These are phyloP conservation scores for Rhodophaea formosa DNA, from an alignment of 2,888 invertebrate species.

Conservation along the genomic window DNA sequence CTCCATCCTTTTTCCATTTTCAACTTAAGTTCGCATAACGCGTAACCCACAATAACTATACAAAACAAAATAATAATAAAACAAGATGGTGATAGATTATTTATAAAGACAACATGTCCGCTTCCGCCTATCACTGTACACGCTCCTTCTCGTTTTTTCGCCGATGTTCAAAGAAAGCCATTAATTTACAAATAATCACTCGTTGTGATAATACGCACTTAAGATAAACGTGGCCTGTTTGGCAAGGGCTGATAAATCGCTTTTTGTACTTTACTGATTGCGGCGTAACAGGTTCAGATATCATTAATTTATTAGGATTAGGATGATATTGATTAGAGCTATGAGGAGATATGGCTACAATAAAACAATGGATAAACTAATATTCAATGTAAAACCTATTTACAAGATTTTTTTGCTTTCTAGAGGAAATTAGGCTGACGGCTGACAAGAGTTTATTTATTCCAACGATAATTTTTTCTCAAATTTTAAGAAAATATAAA, in stretches of 20 bases:
- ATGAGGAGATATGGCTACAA: neutral
- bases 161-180: slow-evolving; percentile 10
- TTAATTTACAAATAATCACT: slow-evolving; percentile 15
- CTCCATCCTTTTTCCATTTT: no score
- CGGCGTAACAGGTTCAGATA: neutral
- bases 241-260: slow-evolving; percentile 14
- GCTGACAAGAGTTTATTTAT: no score
- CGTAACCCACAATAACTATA: no score
- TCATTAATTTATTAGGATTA: neutral
- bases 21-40: no score
- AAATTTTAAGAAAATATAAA: no score
- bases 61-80: no score
- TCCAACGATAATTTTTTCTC: no score
- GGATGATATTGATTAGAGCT: neutral
- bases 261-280: slow-evolving; percentile 12
- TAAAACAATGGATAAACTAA: no score
- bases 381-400: no score
- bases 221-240: slow-evolving; percentile 15
- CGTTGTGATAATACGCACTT: slow-evolving; percentile 18
- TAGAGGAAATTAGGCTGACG: no score
- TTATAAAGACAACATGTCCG: neutral
- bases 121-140: neutral
- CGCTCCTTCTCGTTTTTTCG: neutral
- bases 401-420: no score
- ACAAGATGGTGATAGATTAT: neutral